These are phyloP conservation scores for Mimachlamys varia DNA, from an alignment of 2,888 invertebrate species.

Conservation along the genomic window DNA sequence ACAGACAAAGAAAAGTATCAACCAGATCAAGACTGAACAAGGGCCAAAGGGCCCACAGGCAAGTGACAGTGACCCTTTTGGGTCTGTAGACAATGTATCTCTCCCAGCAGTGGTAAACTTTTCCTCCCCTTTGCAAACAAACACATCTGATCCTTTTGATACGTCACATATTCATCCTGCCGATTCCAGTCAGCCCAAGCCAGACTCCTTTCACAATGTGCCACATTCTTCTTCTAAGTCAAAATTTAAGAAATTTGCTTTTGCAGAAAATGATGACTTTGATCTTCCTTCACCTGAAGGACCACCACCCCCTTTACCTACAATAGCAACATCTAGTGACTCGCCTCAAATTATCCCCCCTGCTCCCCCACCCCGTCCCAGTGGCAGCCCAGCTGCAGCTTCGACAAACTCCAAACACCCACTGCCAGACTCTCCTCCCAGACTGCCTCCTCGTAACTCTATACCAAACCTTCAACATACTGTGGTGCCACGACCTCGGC, in stretches of 20 bases:
- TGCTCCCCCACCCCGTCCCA: conserved; percentile 59
- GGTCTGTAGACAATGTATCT: conserved; percentile 50
- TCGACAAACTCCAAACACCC: conserved; percentile 42
- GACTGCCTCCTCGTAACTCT: conserved; percentile 16
- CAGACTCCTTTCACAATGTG: conserved; percentile 17
- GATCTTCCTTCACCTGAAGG: conserved; percentile 65
- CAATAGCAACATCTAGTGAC: conserved; percentile 48
- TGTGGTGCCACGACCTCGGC: conserved; percentile 59
- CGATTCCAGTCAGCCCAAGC: neutral
- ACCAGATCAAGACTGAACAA: conserved; percentile 63
- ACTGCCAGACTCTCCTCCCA: conserved; percentile 50
- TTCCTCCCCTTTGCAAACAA: conserved; percentile 40
- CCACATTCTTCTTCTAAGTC: neutral
- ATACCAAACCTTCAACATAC: conserved; percentile 40
- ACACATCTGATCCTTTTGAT: conserved; percentile 61
- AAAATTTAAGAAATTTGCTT: neutral
- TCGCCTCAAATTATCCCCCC: conserved; percentile 47
- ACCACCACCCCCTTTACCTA: conserved; percentile 68
- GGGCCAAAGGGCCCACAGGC: conserved; percentile 57
- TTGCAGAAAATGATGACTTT: conserved; percentile 54
- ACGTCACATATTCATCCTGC: conserved; percentile 56
- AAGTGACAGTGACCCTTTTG: conserved; percentile 64
- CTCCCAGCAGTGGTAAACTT: conserved; percentile 48
- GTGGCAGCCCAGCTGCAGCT: conserved; percentile 28
- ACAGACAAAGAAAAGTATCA: conserved; percentile 68